These are phyloP conservation scores for Sesamia nonagrioides DNA, from an alignment of 1,140 invertebrate species.

Conservation along the genomic window DNA sequence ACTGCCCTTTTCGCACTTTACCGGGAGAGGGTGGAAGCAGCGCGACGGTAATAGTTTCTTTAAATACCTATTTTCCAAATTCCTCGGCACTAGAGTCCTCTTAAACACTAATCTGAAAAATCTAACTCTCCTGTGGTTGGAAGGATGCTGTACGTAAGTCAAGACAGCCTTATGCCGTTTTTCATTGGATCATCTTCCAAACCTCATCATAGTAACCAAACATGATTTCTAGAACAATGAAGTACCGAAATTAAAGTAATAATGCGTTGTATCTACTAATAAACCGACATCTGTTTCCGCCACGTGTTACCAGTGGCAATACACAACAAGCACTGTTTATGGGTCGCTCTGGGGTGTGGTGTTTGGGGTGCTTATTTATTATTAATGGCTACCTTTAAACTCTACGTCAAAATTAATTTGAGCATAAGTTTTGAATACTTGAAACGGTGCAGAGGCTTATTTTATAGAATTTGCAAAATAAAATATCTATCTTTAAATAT, in stretches of 20 bases:
- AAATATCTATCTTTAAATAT: too few relatives aligned
- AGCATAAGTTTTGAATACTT: not conserved
- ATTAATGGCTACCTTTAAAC: not conserved
- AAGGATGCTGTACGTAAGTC: too few relatives aligned
- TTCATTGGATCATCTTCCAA: not conserved
- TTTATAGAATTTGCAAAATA: too few relatives aligned
- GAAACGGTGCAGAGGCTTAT: not conserved
- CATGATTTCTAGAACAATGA: not conserved
- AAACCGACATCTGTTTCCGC: conserved; percentile 30
- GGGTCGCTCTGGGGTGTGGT: not conserved
- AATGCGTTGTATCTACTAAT: conserved; percentile 22
- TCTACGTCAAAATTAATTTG: not conserved
- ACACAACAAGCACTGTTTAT: conserved; percentile 28
- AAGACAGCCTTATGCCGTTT: too few relatives aligned
- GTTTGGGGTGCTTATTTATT: not conserved
- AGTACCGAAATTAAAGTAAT: conserved; percentile 21
- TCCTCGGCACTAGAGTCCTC: too few relatives aligned
- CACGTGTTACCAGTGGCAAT: conserved; percentile 1
- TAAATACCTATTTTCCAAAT: too few relatives aligned
- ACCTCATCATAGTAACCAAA: not conserved
- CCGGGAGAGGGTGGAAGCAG: too few relatives aligned
- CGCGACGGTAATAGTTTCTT: too few relatives aligned
- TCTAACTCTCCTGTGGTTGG: too few relatives aligned
- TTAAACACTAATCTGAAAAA: too few relatives aligned
- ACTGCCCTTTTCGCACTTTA: too few relatives aligned